A percentile compares a stretch with the other conserved stretches of the same genome.
Conservation (phyloP, 2,113 vertebrate genomes). For the Fukomys damarensis region DNA sequence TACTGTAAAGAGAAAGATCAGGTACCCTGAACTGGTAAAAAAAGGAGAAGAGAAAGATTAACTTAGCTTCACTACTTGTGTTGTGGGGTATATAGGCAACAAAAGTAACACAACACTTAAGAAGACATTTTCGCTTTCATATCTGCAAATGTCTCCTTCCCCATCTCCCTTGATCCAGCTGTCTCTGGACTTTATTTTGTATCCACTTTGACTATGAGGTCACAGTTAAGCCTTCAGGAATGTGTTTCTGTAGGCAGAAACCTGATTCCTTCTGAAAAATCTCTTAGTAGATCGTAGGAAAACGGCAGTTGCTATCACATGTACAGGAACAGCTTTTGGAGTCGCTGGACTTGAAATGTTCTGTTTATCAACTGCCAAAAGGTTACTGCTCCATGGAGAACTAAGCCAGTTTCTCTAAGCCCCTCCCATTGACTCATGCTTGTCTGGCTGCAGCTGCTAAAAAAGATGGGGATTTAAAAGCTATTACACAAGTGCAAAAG, state of each 20-base stretch:
- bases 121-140: conserved; percentile 27
- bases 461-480: conserved; percentile 72
- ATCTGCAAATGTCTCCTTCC: background rate
- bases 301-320: conserved; percentile 78
- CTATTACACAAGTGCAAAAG: conserved; percentile 57
- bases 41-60: background rate
- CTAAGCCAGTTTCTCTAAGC: conserved; percentile 70
- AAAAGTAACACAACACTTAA: conserved; percentile 57
- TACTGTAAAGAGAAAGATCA: background rate
- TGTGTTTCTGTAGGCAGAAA: conserved; percentile 79
- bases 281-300: conserved; percentile 71
- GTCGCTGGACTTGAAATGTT: conserved; percentile 72
- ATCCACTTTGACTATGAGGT: conserved; percentile 70
- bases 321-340: conserved; percentile 58
- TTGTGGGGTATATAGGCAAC: background rate
- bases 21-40: background rate
- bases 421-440: conserved; percentile 76
- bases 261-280: conserved; percentile 67
- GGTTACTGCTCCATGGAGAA: conserved; percentile 76
- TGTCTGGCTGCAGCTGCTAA: conserved; percentile 72
- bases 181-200: conserved; percentile 75
- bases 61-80: background rate
- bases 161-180: conserved; percentile 59
- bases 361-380: conserved; percentile 76
- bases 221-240: conserved; percentile 80